Evolutionary conservation across 2,888 invertebrate species (phyloP).

Genomic region (Sminthurides aquaticus): DNA sequence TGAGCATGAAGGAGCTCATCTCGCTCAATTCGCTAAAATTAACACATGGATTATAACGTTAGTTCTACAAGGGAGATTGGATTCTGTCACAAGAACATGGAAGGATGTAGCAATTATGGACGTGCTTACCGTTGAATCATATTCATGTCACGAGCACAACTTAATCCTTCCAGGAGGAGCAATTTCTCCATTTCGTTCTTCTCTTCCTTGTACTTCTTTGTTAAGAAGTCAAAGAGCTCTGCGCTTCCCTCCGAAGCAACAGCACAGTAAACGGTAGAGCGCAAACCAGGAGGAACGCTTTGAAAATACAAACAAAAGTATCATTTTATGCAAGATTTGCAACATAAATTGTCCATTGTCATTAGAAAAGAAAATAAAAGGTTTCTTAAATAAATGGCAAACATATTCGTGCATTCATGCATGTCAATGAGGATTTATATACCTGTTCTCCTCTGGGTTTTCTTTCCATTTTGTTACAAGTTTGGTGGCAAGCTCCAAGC

Average conservation of each 20-base stretch:
- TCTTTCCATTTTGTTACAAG: conserved; percentile 14
- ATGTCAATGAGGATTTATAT: too few species aligned
- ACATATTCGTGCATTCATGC: too few species aligned
- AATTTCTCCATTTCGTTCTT: conserved; percentile 9
- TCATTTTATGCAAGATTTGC: neutral
- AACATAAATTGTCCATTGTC: neutral
- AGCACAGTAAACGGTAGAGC: conserved; percentile 12
- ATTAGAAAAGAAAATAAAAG: too few species aligned
- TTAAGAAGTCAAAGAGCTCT: conserved; percentile 10
- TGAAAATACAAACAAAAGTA: neutral
- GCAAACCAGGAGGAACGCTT: conserved; percentile 14
- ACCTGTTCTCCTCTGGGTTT: conserved; percentile 5
- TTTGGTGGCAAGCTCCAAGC: neutral
- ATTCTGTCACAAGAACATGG: too few species aligned
- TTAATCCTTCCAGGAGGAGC: conserved; percentile 15
- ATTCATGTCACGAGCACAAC: conserved; percentile 16
- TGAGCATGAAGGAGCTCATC: conserved; percentile 12
- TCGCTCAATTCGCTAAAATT: conserved; percentile 5
- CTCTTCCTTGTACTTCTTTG: conserved; percentile 2
- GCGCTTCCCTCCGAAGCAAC: conserved; percentile 5
- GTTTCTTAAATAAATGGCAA: too few species aligned
- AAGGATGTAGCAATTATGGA: too few species aligned
- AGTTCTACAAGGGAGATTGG: too few species aligned
- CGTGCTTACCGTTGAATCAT: conserved; percentile 14
- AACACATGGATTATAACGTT: too few species aligned